Base-by-base conservation (phyloP, 2,113 vertebrate genomes). In the Scolopax mira region DNA sequence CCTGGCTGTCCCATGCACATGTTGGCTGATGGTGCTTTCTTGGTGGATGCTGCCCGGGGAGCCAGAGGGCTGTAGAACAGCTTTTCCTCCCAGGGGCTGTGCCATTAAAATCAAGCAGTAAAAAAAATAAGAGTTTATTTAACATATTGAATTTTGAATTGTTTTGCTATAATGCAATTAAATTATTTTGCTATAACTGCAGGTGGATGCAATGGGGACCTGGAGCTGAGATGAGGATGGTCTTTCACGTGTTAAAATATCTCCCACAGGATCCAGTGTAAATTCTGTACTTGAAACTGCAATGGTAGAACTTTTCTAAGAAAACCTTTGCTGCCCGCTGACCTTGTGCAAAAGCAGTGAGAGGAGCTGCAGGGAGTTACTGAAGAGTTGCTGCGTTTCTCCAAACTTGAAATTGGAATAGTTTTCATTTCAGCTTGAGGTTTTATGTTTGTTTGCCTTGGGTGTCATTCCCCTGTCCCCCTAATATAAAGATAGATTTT, bases 381-480 rank as follows among this genome's bases (percentile, higher is more conserved):
- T 33, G 55, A 60, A 30, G 41, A 42, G 28, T 10, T 64, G 30
- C 6, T 0, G 2, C 49, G 78, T 79, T 79, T 58, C 69, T 66
- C 27, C 39, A 44, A 41, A 25, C 27, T 37, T 52, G n/a, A 52
- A 81, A 77, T 72, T 44, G n/a, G 55, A 70, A 18, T 55, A n/a
- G 7, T 55, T 88, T 79, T 46, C 6, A 42, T 87, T 89, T 72
- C 28, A 71, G 13, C 48, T 79, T 51, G 33, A 55, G 37, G 24
- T 58, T 88, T 67, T 72, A 21, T 55, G 18, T 64, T 21, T 65
- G 48, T 21, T 77, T 65, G 11, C 5, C n/a, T 71, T 77, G 23
- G 11, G 15, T 6, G 8, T 30, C 4, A 2, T 35, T 35, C 10
- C 9, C 23, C 5, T 7, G 7, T 9, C 18, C 13, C 17, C 18